Evolutionary conservation across 2,888 invertebrate species (phyloP).

Genomic region (Agrenia bidenticulata): DNA sequence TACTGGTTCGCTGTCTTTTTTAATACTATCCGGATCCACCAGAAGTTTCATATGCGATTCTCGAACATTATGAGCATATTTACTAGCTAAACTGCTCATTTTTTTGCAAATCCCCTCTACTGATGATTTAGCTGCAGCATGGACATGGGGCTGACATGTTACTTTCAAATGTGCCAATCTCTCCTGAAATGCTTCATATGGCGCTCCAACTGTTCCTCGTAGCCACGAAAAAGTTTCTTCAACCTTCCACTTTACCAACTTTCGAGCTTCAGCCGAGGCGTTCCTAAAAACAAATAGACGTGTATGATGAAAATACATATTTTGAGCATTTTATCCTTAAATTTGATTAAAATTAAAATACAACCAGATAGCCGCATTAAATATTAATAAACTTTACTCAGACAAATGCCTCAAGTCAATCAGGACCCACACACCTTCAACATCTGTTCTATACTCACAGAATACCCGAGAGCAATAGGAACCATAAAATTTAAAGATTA

Average conservation of each 20-base stretch:
- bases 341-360: conserved; percentile 12
- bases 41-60: conserved; percentile 77
- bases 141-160: conserved; percentile 86
- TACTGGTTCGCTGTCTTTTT: conserved; percentile 72
- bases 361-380: neutral
- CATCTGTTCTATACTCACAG: conserved; percentile 27
- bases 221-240: conserved; percentile 97
- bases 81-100: conserved; percentile 87
- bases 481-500: conserved; percentile 16
- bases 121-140: conserved; percentile 89
- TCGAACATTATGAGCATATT: conserved; percentile 85
- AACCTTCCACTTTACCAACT: conserved; percentile 98
- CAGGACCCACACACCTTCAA: conserved; percentile 34
- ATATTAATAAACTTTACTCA: conserved; percentile 30
- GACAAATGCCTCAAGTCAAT: conserved; percentile 52
- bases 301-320: conserved; percentile 34
- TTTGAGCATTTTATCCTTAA: no score
- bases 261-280: conserved; percentile 87
- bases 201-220: conserved; percentile 86
- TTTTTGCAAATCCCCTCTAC: conserved; percentile 94
- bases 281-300: conserved; percentile 62
- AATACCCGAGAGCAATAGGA: conserved; percentile 28
- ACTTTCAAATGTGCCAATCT: conserved; percentile 83
- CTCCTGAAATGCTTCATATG: conserved; percentile 88
- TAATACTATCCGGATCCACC: conserved; percentile 43